These are phyloP conservation scores for Halcyon senegalensis DNA, from an alignment of 2,113 vertebrate genomes.

Conservation along the genomic window DNA sequence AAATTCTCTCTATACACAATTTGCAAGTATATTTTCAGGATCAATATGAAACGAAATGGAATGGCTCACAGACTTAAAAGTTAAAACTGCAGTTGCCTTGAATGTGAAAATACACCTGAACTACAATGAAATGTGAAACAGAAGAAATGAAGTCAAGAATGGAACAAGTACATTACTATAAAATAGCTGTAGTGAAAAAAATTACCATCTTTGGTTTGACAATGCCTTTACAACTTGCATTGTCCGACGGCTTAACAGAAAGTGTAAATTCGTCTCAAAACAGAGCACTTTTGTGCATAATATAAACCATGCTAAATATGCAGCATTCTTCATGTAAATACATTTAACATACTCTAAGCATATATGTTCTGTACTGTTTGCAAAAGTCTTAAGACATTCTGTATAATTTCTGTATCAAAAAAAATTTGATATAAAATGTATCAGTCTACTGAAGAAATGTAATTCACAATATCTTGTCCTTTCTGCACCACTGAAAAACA, in stretches of 20 bases:
- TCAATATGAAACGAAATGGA: background rate
- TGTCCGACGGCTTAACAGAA: background rate
- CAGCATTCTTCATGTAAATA: background rate
- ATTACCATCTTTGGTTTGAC: background rate
- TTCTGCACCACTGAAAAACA: background rate
- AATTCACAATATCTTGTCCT: background rate
- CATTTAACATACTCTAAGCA: rapidly evolving
- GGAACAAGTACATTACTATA: background rate
- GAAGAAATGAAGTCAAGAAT: background rate
- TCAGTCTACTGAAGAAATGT: background rate
- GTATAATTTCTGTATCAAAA: background rate
- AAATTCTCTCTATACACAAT: background rate
- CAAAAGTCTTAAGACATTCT: background rate
- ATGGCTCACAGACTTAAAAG: background rate
- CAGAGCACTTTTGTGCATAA: background rate
- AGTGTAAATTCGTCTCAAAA: background rate
- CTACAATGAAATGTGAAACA: background rate
- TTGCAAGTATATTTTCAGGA: background rate
- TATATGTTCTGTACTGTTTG: background rate
- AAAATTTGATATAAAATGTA: background rate
- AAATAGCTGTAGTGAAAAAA: background rate
- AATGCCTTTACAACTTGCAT: background rate
- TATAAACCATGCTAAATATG: background rate
- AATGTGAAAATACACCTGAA: background rate
- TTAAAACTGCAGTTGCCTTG: background rate